phyloP scores from a whole-genome alignment of 2,113 vertebrate genomes.

The Percopsis transmontana region DNA sequence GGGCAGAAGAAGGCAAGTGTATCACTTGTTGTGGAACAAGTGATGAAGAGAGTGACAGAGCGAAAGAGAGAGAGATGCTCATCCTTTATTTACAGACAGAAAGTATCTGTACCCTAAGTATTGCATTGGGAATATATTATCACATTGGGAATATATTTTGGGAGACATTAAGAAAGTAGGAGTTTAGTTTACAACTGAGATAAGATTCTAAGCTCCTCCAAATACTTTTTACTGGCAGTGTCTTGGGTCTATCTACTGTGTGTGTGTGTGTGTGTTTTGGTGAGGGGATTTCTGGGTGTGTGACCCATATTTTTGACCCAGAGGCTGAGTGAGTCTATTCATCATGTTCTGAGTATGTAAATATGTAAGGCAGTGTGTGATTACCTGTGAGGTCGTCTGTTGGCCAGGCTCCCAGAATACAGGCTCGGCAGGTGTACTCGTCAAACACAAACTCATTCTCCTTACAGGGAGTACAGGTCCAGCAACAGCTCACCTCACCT shows the following conservation, averaged over 20 bases:
- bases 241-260: constrained; percentile 4
- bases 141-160: too few relatives aligned
- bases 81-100: too few relatives aligned
- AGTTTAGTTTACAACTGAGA: background rate
- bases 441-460: constrained; percentile 97
- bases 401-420: constrained; percentile 92
- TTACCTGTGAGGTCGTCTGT: constrained; percentile 92
- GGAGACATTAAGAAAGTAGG: background rate
- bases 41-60: background rate
- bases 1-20: background rate
- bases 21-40: background rate
- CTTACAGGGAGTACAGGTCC: constrained; percentile 98
- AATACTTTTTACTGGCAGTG: constrained; percentile 28
- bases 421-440: constrained; percentile 95
- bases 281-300: constrained; percentile 20
- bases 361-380: constrained; percentile 2
- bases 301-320: constrained; percentile 31
- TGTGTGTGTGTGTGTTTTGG: constrained; percentile 20
- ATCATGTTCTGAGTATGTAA: too few relatives aligned
- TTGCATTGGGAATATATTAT: too few relatives aligned
- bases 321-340: too few relatives aligned
- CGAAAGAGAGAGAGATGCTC: background rate
- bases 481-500: constrained; percentile 98
- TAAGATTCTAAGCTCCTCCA: constrained; percentile 22
- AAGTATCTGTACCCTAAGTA: too few relatives aligned